These are phyloP conservation scores for Gnathonemus longibarbis DNA, from an alignment of 2,113 vertebrate genomes.

Conservation along the genomic window DNA sequence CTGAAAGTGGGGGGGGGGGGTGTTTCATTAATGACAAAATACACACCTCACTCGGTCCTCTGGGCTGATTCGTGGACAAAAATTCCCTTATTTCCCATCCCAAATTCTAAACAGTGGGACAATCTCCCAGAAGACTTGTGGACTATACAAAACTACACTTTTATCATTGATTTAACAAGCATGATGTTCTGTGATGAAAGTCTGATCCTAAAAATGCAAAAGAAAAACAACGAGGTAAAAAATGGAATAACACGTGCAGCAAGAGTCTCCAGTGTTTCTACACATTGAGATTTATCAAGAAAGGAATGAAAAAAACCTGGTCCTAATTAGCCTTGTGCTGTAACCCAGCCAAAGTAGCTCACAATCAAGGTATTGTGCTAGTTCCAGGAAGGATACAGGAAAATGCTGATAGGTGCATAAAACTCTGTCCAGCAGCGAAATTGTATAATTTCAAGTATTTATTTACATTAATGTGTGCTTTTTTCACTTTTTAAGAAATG, in stretches of 20 bases:
- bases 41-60: not conserved
- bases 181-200: not conserved
- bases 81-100: not conserved
- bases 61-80: not conserved
- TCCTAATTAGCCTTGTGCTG: conserved; percentile 40
- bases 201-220: not conserved
- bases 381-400: conserved; percentile 31
- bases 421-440: not conserved
- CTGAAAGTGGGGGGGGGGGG: conserved; percentile 38
- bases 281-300: conserved; percentile 25
- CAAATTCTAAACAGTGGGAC: not conserved
- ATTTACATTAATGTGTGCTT: not conserved
- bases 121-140: not conserved
- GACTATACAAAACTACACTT: not conserved
- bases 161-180: not conserved
- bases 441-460: not conserved
- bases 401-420: not conserved
- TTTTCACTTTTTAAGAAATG: not conserved
- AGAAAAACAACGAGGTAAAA: conserved; percentile 32
- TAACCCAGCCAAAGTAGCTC: conserved; percentile 40
- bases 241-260: not conserved
- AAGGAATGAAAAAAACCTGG: conserved; percentile 36
- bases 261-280: conserved; percentile 9
- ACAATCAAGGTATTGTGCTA: conserved; percentile 41
- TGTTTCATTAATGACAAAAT: not conserved